phyloP scores from a whole-genome alignment of 2,797 vertebrate genomes.

The Sebastes diaconus region DNA sequence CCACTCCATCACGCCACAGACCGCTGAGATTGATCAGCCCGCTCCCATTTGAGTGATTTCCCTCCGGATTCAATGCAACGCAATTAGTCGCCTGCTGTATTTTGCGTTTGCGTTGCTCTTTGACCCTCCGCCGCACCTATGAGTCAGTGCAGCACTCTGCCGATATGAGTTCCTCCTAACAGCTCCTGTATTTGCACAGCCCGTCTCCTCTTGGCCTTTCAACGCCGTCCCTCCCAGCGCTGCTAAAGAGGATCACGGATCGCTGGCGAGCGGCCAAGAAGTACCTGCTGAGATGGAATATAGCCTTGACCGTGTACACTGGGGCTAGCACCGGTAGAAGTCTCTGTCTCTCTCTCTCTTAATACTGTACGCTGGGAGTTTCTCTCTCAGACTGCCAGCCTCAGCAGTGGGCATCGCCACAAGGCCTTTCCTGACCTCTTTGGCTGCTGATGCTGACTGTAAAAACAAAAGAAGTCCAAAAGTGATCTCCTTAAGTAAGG shows the following conservation, averaged over 20 bases:
- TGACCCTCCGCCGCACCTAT: conserved; percentile 52
- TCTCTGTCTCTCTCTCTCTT: conserved; percentile 6
- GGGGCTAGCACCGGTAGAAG: conserved; percentile 42
- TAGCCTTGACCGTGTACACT: conserved; percentile 40
- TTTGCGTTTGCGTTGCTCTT: conserved; percentile 61
- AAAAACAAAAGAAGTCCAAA: conserved; percentile 60
- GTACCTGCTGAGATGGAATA: conserved; percentile 65
- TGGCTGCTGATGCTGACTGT: conserved; percentile 49
- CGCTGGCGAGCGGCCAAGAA: conserved; percentile 65
- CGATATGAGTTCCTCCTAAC: conserved; percentile 70
- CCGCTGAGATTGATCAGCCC: conserved; percentile 71
- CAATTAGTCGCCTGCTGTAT: conserved; percentile 73
- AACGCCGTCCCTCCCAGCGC: conserved; percentile 21
- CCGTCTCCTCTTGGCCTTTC: conserved; percentile 62
- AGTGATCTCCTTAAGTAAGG: conserved; percentile 78
- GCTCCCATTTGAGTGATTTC: conserved; percentile 79
- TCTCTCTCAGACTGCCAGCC: conserved; percentile 34
- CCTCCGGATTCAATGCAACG: conserved; percentile 73
- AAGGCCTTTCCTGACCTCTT: conserved; percentile 41
- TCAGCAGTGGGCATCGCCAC: conserved; percentile 33
- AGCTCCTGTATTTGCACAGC: conserved; percentile 60
- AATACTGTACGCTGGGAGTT: background rate
- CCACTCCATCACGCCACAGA: conserved; percentile 72
- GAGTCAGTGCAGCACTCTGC: conserved; percentile 69
- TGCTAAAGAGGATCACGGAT: conserved; percentile 66